phyloP scores from a whole-genome alignment of 2,797 vertebrate species.

The Bradypodion ventrale region DNA sequence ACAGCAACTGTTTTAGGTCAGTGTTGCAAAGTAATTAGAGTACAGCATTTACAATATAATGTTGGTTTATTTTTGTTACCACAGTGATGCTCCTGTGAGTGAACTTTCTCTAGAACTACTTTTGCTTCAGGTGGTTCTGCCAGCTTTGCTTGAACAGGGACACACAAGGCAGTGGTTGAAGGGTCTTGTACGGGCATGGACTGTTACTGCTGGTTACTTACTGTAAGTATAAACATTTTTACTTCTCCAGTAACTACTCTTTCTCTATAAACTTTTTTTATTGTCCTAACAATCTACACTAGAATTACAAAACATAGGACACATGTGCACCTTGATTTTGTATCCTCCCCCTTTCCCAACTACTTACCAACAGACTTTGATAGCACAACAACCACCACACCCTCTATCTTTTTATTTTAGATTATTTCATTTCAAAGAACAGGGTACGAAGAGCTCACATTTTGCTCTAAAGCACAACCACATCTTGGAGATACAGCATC shows the following conservation, averaged over 20 bases:
- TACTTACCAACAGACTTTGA: neutral
- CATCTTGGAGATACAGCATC: too few relatives aligned
- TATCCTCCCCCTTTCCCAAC: neutral
- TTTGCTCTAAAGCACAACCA: neutral
- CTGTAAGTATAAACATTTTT: conserved; percentile 80
- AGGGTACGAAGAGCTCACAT: neutral
- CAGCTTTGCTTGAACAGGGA: conserved; percentile 91
- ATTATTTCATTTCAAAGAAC: too few relatives aligned
- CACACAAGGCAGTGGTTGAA: conserved; percentile 95
- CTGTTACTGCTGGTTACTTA: conserved; percentile 90
- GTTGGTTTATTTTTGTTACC: neutral
- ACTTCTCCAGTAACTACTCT: neutral
- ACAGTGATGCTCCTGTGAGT: conserved; percentile 88
- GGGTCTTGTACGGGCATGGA: conserved; percentile 93
- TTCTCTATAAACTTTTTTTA: neutral
- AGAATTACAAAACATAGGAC: neutral
- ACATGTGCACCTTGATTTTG: neutral
- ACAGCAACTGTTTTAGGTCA: neutral
- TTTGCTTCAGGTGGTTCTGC: conserved; percentile 92
- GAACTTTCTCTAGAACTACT: conserved; percentile 86
- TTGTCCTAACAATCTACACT: neutral
- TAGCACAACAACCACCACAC: neutral
- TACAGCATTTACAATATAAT: neutral
- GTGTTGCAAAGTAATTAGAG: neutral
- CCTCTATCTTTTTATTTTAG: too few relatives aligned